These are phyloP conservation scores for Epirrhoe alternata DNA, from an alignment of 2,888 invertebrate species.

Conservation along the genomic window DNA sequence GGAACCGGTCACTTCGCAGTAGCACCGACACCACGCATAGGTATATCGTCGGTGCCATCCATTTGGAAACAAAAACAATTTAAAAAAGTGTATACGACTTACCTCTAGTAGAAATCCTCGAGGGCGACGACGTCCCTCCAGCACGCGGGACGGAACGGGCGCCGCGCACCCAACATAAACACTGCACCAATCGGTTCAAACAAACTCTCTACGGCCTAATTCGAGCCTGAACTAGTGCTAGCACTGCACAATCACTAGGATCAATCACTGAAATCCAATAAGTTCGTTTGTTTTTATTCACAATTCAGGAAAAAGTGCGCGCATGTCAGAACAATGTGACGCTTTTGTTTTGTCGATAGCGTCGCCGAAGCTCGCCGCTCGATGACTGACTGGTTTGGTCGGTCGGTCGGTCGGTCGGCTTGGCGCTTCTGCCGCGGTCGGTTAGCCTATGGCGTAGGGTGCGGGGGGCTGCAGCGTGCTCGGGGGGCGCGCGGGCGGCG, in stretches of 20 bases:
- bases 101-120: slow-evolving; percentile 77
- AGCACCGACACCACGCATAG: slow-evolving; percentile 41
- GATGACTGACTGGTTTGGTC: slow-evolving; percentile 72
- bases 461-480: slow-evolving; percentile 46
- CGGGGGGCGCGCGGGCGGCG: slow-evolving; percentile 47
- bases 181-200: slow-evolving; percentile 78
- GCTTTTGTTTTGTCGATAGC: slow-evolving; percentile 48
- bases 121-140: slow-evolving; percentile 83
- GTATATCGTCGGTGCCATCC: slow-evolving; percentile 23
- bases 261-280: slow-evolving; percentile 78
- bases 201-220: slow-evolving; percentile 60
- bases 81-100: slow-evolving; percentile 59
- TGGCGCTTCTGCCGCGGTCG: slow-evolving; percentile 60
- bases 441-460: slow-evolving; percentile 50
- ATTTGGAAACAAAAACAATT: slow-evolving; percentile 51
- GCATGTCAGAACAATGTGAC: slow-evolving; percentile 69
- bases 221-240: slow-evolving; percentile 51
- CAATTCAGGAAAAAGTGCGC: slow-evolving; percentile 70
- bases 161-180: slow-evolving; percentile 82
- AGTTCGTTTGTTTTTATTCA: slow-evolving; percentile 76
- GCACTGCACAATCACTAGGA: slow-evolving; percentile 72
- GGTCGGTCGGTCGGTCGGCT: slow-evolving; percentile 20
- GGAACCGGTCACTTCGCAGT: slow-evolving; percentile 57
- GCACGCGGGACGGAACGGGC: slow-evolving; percentile 72
- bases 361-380: slow-evolving; percentile 70